A percentile compares a stretch with the other conserved stretches of the same genome.
Evolutionary conservation across 2,113 vertebrate species (phyloP).

Genomic region (Machaerirhynchus nigripectus): DNA sequence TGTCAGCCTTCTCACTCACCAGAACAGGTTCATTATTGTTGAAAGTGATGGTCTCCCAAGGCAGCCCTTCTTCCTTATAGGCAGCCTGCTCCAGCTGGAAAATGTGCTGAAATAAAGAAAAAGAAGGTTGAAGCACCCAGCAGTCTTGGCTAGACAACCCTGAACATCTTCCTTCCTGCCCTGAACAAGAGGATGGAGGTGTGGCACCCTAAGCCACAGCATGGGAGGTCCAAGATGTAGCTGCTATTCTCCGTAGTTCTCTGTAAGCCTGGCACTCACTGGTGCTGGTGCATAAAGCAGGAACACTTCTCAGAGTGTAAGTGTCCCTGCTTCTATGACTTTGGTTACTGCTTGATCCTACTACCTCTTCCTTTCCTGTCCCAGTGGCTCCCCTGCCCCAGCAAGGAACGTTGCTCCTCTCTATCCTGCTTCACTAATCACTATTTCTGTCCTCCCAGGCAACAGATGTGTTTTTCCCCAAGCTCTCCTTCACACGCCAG

Average conservation of each 20-base stretch:
- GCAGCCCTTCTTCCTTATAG: slow-evolving; percentile 73
- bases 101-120: slow-evolving; percentile 70
- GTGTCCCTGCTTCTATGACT: background rate
- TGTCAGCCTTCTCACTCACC: slow-evolving; percentile 44
- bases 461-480: background rate
- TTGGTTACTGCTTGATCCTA: background rate
- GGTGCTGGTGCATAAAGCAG: background rate
- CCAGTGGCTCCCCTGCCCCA: background rate
- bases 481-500: background rate
- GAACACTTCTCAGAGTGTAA: background rate
- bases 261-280: background rate
- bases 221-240: background rate
- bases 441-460: background rate
- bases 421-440: background rate
- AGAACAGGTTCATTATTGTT: slow-evolving; percentile 76
- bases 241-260: background rate
- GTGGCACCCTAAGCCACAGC: background rate
- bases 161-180: background rate
- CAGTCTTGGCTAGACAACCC: background rate
- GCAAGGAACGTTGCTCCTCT: background rate
- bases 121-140: background rate
- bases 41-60: slow-evolving; percentile 71
- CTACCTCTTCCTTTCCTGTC: background rate
- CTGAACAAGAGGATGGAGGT: background rate
- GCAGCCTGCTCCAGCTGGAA: slow-evolving; percentile 77